Evolutionary conservation across 2,797 vertebrate genomes (phyloP).

Genomic region (Crotalus adamanteus): DNA sequence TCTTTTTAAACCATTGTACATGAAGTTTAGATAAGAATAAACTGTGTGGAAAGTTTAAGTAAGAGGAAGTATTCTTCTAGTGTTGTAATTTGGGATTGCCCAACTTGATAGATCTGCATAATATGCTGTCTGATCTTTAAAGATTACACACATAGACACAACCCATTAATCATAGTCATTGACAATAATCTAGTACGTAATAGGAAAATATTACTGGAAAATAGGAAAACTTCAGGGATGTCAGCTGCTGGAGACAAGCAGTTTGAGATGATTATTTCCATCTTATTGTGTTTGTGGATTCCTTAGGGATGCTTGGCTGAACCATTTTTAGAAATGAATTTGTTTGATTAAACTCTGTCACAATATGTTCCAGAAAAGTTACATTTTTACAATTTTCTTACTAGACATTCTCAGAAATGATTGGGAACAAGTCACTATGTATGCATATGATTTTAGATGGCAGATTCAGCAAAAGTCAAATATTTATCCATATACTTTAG

Average conservation of each 20-base stretch:
- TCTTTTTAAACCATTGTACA: not conserved
- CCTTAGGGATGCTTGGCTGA: not conserved
- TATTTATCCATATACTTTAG: conserved; percentile 51
- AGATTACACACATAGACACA: not conserved
- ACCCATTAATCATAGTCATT: not conserved
- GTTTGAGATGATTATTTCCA: not conserved
- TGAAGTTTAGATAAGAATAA: not conserved
- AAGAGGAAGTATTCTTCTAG: not conserved
- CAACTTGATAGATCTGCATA: not conserved
- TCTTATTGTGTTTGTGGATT: not conserved
- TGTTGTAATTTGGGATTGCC: not conserved
- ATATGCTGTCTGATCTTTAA: not conserved
- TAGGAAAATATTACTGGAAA: not conserved
- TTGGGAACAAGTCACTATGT: conserved; percentile 16
- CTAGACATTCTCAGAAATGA: not conserved
- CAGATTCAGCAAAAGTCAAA: conserved; percentile 50
- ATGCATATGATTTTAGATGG: conserved; percentile 56
- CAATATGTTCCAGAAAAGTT: not conserved
- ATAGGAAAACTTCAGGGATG: not conserved
- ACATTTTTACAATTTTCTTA: not conserved
- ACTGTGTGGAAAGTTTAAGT: not conserved
- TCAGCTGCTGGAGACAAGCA: not conserved
- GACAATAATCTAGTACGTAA: not conserved
- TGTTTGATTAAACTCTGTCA: conserved; percentile 45
- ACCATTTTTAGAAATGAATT: conserved; percentile 51